phyloP scores from a whole-genome alignment of 2,888 invertebrate species.

The Drosophila nr. fundita region DNA sequence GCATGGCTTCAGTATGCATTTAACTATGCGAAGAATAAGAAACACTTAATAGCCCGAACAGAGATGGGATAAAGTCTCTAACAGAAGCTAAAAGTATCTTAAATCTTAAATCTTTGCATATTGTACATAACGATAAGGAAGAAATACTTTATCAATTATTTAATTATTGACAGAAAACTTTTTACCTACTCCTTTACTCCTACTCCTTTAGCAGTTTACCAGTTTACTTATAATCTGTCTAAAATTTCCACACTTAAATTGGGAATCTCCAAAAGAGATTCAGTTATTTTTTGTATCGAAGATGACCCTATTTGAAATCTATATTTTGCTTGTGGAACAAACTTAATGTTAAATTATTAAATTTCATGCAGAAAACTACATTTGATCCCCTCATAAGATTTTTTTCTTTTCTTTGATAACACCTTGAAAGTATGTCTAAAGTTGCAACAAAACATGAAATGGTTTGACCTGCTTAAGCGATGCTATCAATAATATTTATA shows the following conservation, averaged over 20 bases:
- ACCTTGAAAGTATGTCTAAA: neutral
- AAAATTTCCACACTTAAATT: too few species aligned
- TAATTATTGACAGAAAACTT: too few species aligned
- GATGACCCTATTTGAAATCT: neutral
- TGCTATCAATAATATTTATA: slow-evolving; percentile 9
- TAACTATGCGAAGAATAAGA: too few species aligned
- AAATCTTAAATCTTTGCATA: neutral
- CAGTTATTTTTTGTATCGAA: accelerated
- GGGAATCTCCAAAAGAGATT: neutral
- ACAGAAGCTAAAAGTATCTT: too few species aligned
- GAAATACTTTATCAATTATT: neutral
- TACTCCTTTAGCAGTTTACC: too few species aligned
- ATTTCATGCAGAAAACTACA: neutral
- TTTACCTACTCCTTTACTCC: too few species aligned
- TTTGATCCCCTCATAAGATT: neutral
- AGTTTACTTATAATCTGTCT: too few species aligned
- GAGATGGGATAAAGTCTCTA: too few species aligned
- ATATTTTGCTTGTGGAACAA: neutral
- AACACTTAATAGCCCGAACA: too few species aligned
- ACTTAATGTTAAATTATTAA: neutral
- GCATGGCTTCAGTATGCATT: too few species aligned
- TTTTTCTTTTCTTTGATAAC: neutral
- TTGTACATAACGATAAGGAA: neutral
- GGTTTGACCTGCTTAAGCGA: neutral
- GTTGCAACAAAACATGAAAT: neutral